Percentiles rank a stretch among this genome's conserved stretches.
Evolutionary conservation across 1,140 invertebrate species (phyloP).

Genomic region (Drosophila eugracilis): DNA sequence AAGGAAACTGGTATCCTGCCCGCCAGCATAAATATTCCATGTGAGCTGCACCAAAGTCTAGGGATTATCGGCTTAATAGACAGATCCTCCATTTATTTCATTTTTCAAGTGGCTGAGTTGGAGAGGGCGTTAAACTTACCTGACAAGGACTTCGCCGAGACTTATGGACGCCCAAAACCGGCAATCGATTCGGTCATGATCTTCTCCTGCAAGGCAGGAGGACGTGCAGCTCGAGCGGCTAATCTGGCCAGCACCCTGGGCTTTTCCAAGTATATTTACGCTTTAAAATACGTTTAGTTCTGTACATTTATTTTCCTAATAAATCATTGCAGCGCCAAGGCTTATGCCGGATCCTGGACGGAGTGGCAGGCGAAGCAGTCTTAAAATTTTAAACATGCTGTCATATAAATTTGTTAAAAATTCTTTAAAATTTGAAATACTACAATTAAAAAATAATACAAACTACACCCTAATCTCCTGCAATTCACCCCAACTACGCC

Average conservation of each 20-base stretch:
- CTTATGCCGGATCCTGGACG: slow-evolving; percentile 96
- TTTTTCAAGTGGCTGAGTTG: slow-evolving; percentile 85
- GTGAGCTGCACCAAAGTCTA: slow-evolving; percentile 84
- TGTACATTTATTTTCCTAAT: slow-evolving; percentile 43
- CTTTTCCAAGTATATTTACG: slow-evolving; percentile 85
- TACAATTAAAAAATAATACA: slow-evolving; percentile 8
- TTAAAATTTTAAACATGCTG: slow-evolving; percentile 25
- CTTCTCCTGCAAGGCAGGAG: slow-evolving; percentile 86
- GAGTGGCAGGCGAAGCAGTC: slow-evolving; percentile 86
- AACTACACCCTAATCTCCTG: slow-evolving; percentile 84
- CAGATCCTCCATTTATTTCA: neutral
- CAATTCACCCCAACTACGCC: slow-evolving; percentile 92
- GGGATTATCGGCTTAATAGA: slow-evolving; percentile 18
- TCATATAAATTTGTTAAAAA: neutral
- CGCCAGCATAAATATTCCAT: slow-evolving; percentile 90
- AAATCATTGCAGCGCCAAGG: slow-evolving; percentile 90
- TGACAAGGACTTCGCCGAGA: slow-evolving; percentile 85
- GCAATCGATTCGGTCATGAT: slow-evolving; percentile 85
- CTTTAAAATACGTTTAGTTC: slow-evolving; percentile 4
- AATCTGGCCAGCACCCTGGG: slow-evolving; percentile 85
- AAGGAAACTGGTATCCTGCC: slow-evolving; percentile 88
- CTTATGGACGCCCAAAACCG: slow-evolving; percentile 85
- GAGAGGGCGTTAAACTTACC: slow-evolving; percentile 85
- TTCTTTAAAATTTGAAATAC: slow-evolving; percentile 23
- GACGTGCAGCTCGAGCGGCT: slow-evolving; percentile 85